Base-by-base conservation (phyloP, 2,888 invertebrate genomes). In the Xestia sexstrigata region DNA sequence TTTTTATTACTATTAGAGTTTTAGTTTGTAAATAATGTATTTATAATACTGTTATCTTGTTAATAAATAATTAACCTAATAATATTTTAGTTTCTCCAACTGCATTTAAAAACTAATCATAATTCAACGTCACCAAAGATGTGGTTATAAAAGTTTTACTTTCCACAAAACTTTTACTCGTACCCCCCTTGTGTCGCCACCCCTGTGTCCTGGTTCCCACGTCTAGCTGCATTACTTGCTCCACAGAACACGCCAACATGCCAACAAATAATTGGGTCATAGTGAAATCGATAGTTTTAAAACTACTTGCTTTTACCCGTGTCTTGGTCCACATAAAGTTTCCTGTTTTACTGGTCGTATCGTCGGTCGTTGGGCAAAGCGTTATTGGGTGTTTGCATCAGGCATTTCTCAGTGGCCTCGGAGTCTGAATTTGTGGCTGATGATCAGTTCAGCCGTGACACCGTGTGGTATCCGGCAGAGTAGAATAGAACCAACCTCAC, bases 191-290 rank as follows among this genome's bases (percentile, higher is more conserved):
- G 6, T 13, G 17, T 15, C 3, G 20, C 35, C 30, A 26, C 70
- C 75, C 35, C n/a, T 23, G 20, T 55, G 80, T 35, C 70, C 82
- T n/a, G 52, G 30, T 80, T 80, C 70, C 52, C 76, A 70, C 69
- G 69, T 2, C 45, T 26, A 0, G 39, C 81, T 80, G 79, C 69
- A 80, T 60, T 55, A 80, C 58, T 11, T 52, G 26, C 5, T 35
- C 55, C 2, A 49, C 13, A 55, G 13, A 2, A 26, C 66, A 76
- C 70, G 70, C 66, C 0, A 80, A 42, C 79, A 17, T 65, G 55
- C 58, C 58, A 65, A 75, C 65, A 0, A 62, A 8, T 30, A 80
- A 76, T 81, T 80, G 62, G 80, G 82, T 80, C 80, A 67, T 2
- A 45, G 6, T 55, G 47, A 81, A 81, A 80, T 80, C 80, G 47